These are phyloP conservation scores for Allophyes oxyacanthae DNA, from an alignment of 2,888 invertebrate genomes.

Conservation along the genomic window DNA sequence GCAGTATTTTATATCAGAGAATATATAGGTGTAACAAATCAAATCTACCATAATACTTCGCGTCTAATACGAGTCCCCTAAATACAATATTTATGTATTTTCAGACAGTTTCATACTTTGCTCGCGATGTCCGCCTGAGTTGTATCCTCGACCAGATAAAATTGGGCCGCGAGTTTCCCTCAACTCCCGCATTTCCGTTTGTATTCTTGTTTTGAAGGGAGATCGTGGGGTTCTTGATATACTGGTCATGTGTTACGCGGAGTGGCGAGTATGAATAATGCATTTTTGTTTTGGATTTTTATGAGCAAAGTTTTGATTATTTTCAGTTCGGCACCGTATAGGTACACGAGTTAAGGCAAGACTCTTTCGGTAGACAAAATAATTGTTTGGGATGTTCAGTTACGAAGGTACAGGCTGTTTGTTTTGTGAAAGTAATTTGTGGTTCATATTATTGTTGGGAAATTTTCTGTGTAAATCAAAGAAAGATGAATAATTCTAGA, in stretches of 20 bases:
- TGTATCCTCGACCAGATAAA: conserved; percentile 71
- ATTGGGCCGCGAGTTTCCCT: conserved; percentile 68
- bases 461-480: conserved; percentile 40
- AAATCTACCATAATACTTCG: conserved; percentile 59
- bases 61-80: conserved; percentile 70
- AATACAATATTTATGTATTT: conserved; percentile 89
- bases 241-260: conserved; percentile 73
- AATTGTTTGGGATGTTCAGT: conserved; percentile 72
- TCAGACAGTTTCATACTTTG: conserved; percentile 86
- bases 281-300: conserved; percentile 90
- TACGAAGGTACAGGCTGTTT: conserved; percentile 65
- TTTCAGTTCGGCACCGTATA: conserved; percentile 86
- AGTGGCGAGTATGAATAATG: conserved; percentile 88
- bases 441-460: conserved; percentile 54
- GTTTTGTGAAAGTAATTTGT: conserved; percentile 72
- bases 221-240: conserved; percentile 62
- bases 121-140: conserved; percentile 80
- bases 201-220: conserved; percentile 61
- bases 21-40: conserved; percentile 56
- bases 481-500: conserved; percentile 33
- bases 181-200: conserved; percentile 56
- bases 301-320: conserved; percentile 89
- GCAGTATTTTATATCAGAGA: conserved; percentile 26
- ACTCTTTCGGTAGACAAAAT: conserved; percentile 73
- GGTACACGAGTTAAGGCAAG: conserved; percentile 73